Percentiles rank a stretch among this genome's conserved stretches.
phyloP scores from a whole-genome alignment of 2,888 invertebrate species.

The Lasioglossum zephyrum region DNA sequence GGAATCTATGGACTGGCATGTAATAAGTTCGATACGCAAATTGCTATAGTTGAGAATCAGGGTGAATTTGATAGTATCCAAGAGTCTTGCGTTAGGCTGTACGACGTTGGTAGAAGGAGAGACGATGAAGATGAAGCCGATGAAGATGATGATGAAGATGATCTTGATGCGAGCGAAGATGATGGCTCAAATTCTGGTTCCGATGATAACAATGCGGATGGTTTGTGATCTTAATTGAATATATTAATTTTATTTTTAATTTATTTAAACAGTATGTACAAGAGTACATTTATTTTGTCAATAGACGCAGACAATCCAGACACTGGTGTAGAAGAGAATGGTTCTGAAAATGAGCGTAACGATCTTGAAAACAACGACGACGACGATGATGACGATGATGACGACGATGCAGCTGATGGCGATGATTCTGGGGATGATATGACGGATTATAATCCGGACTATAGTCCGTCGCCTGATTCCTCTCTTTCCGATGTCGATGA shows the following conservation, averaged over 20 bases:
- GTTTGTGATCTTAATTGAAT: slow-evolving; percentile 14
- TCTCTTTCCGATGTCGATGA: slow-evolving; percentile 78
- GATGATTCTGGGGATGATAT: slow-evolving; percentile 79
- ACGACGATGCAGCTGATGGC: slow-evolving; percentile 75
- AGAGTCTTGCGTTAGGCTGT: slow-evolving; percentile 95
- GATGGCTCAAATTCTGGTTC: slow-evolving; percentile 85
- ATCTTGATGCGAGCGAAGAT: slow-evolving; percentile 87
- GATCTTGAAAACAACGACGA: slow-evolving; percentile 75
- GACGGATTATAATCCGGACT: slow-evolving; percentile 75
- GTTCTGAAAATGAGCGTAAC: slow-evolving; percentile 73
- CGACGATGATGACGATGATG: slow-evolving; percentile 70
- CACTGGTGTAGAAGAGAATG: slow-evolving; percentile 72
- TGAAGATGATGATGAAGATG: slow-evolving; percentile 88
- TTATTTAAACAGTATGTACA: background rate
- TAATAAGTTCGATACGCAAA: slow-evolving; percentile 93
- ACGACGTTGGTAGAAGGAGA: slow-evolving; percentile 95
- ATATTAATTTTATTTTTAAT: background rate
- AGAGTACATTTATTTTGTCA: background rate
- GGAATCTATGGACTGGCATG: slow-evolving; percentile 94
- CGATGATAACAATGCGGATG: slow-evolving; percentile 82
- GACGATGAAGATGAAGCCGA: slow-evolving; percentile 95
- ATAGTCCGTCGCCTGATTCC: slow-evolving; percentile 62
- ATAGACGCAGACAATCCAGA: slow-evolving; percentile 73
- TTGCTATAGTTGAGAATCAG: slow-evolving; percentile 96
- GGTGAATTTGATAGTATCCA: slow-evolving; percentile 93